A percentile compares a stretch with the other conserved stretches of the same genome.
phyloP scores from a whole-genome alignment of 2,888 invertebrate species.

The Dryadula phaetusa region DNA sequence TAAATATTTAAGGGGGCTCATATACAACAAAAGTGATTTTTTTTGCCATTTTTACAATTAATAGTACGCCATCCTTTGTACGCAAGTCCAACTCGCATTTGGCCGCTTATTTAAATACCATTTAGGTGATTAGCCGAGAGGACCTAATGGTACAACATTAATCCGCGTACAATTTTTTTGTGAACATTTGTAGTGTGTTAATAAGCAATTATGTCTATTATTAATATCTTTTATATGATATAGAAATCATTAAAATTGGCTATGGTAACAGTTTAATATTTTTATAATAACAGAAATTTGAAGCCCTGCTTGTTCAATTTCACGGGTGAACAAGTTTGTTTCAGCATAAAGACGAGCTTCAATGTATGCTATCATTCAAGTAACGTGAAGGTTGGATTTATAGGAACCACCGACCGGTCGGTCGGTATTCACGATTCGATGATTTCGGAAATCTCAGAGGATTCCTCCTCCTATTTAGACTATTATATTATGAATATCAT shows the following conservation, averaged over 20 bases:
- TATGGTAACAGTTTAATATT: constrained; percentile 61
- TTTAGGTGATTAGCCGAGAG: too few relatives aligned
- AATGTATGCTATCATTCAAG: constrained; percentile 74
- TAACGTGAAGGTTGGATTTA: constrained; percentile 72
- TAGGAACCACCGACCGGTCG: constrained; percentile 58
- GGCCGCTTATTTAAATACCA: not conserved
- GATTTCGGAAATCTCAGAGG: constrained; percentile 59
- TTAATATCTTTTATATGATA: too few relatives aligned
- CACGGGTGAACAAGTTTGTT: constrained; percentile 76
- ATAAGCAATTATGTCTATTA: not conserved
- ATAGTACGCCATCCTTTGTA: too few relatives aligned
- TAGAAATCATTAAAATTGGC: constrained; percentile 51
- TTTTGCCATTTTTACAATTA: too few relatives aligned
- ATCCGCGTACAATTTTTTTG: too few relatives aligned
- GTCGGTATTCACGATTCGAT: constrained; percentile 65
- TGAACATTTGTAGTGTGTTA: not conserved
- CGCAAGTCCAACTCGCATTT: too few relatives aligned
- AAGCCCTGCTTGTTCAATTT: constrained; percentile 75
- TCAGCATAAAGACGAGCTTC: constrained; percentile 77
- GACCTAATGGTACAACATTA: too few relatives aligned
- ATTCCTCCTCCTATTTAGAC: too few relatives aligned
- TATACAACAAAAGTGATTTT: too few relatives aligned
- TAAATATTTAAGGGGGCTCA: too few relatives aligned
- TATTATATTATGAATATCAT: constrained; percentile 50
- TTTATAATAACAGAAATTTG: constrained; percentile 75